Evolutionary conservation across 64 coral and sea anemone species (phyloP), one percentile per base, ranked within the genome.

Genomic region (Cladopsammia gracilis): DNA sequence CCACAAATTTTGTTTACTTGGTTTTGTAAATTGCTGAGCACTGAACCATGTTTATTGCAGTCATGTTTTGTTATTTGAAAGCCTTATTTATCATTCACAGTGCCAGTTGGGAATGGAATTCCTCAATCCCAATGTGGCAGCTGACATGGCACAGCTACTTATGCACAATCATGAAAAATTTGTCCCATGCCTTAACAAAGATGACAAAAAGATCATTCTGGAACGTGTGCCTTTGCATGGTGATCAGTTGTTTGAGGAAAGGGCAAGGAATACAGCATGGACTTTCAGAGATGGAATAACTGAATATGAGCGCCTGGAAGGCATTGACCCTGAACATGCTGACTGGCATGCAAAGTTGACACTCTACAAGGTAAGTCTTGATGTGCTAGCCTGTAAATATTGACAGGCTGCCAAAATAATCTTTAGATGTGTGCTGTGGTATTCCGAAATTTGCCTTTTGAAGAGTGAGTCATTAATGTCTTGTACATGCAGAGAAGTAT

Each of bases 341-440:
- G 89, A 83, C 20, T 91, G 89, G 89, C 89, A 91, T 83, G 89
- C 34, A n/a, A 91, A 91, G 43, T 20, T 83, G 7, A 91, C 25
- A 12, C n/a, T 91, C 8, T 91, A 91, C 56, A 25, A 70, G 67
- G 89, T 91, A 20, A 67, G 88, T 77, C 49, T 51, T 68, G n/a
- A 24, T 34, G 20, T 23, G 22, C 22, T 68, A 68, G 22, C 65
- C 22, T 68, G 9, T 24, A 23, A 22, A 68, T 4, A 68, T 68
- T 34, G 34, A 34, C 5, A 68, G 65, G 22, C 4, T 7, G 60
- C 3, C 7, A 62, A 62, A 34, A 34, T 34, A 34, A 34, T 34
- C 34, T 34, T 34, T 34, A 34, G 34, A 34, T 34, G 34, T 34
- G 34, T 34, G 34, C 34, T 34, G 34, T 34, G 34, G 34, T 34